Base-by-base conservation (phyloP, 2,888 invertebrate species). In the Unio delphinus region DNA sequence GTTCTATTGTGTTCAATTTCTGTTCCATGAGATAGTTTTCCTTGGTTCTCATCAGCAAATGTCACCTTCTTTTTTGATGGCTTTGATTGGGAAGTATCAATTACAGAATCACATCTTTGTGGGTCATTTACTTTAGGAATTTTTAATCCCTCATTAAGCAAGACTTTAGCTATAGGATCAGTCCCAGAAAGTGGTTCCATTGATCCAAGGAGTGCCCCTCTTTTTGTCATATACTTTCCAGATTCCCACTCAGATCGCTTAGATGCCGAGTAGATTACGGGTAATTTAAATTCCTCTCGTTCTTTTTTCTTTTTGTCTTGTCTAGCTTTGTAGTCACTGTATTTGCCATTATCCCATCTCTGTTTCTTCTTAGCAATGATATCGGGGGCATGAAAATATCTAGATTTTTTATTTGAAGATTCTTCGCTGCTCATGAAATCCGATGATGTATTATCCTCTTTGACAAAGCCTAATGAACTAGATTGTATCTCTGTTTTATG, bases 121-220 rank as follows among this genome's bases (percentile, higher is more conserved):
- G 79, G 76, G 63, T 81, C 83, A 23, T 70, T 65, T 57, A 80
- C 80, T 65, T 75, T 74, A 3, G 83, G 82, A 64, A 83, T 82
- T 65, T 76, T 73, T 67, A 76, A 78, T 34, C 68, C 64, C 1
- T 76, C 70, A 7, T 79, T 26, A 4, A 81, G 61, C 4, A 81
- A 59, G 11, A 72, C 80, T 63, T 73, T 68, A 6, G 79, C 81
- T 34, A 78, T 76, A 7, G 45, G 45, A 45, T 65, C 72, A 34
- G 79, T 77, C 8, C 78, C 81, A n/a, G 76, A 74, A 23, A 78
- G 64, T 5, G 76, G 79, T 55, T 81, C 74, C n/a, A 78, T 62
- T 18, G 73, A 45, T 54, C 67, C 64, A 57, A 61, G 55, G 45
- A 65, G 28, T 15, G 60, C 18, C 56, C 55, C 30, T 64, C 66